Conservation (phyloP, 2,113 vertebrate species). For the Myotis lucifugus region DNA sequence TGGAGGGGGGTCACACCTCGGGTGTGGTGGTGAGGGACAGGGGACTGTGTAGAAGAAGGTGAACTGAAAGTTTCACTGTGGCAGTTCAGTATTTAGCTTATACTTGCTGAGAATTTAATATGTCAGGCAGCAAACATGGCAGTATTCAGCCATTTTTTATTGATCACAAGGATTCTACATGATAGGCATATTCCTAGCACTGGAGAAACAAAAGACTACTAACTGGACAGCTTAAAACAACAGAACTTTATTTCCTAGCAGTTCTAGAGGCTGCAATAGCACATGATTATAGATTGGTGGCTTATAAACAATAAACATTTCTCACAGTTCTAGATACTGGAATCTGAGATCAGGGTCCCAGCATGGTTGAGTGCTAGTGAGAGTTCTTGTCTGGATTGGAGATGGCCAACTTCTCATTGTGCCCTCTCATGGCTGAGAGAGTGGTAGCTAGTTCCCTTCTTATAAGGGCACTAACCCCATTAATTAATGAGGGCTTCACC, state of each 20-base stretch:
- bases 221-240: neutral
- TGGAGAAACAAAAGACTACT: neutral
- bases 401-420: neutral
- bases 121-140: neutral
- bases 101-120: neutral
- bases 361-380: neutral
- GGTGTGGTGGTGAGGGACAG: neutral
- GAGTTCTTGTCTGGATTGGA: neutral
- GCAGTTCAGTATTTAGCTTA: too few relatives aligned
- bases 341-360: neutral
- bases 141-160: neutral
- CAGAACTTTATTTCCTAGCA: neutral
- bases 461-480: neutral
- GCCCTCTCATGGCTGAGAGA: fast-evolving
- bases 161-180: too few relatives aligned
- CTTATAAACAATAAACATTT: neutral
- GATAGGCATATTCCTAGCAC: neutral
- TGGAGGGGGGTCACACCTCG: fast-evolving
- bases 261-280: neutral
- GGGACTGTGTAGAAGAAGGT: neutral
- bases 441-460: neutral
- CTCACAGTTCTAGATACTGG: neutral
- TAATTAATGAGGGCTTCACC: neutral
- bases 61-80: fast-evolving
- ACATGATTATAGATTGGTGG: neutral